Conservation (phyloP, 2,113 vertebrate species). For the Oryzias woworae region DNA sequence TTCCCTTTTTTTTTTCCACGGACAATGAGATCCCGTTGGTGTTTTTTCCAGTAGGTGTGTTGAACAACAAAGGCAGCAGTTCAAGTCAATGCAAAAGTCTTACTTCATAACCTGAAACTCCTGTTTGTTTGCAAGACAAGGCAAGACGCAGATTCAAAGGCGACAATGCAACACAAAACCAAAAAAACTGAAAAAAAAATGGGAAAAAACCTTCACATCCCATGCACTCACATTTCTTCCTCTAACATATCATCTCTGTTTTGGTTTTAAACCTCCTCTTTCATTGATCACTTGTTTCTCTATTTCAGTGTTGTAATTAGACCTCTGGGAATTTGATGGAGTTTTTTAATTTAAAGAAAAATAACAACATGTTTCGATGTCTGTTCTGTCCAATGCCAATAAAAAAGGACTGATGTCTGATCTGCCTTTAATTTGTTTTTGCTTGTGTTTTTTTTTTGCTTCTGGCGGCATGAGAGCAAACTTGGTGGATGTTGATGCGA, state of each 20-base stretch:
- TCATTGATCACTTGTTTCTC: conserved; percentile 38
- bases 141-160: background rate
- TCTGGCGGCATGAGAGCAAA: conserved; percentile 13
- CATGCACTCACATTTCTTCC: conserved; percentile 30
- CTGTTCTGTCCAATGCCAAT: conserved; percentile 35
- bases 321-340: conserved; percentile 43
- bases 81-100: conserved; percentile 20
- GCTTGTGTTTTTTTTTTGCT: conserved; percentile 24
- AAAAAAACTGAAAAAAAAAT: background rate
- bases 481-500: conserved; percentile 17
- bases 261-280: conserved; percentile 39
- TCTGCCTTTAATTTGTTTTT: conserved; percentile 46
- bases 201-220: conserved; percentile 17
- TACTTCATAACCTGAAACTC: conserved; percentile 47
- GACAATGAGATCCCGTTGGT: conserved; percentile 52
- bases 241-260: conserved; percentile 38
- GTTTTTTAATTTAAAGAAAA: conserved; percentile 52
- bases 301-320: conserved; percentile 59
- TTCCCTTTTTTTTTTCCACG: conserved; percentile 34
- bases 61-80: conserved; percentile 14
- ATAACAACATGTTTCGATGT: conserved; percentile 48
- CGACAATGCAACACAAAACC: background rate
- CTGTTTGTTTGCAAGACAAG: conserved; percentile 26
- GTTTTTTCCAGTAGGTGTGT: conserved; percentile 37
- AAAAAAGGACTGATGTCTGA: conserved; percentile 34